Evolutionary conservation across 2,888 invertebrate genomes (phyloP).

Genomic region (Aspidiotus destructor): DNA sequence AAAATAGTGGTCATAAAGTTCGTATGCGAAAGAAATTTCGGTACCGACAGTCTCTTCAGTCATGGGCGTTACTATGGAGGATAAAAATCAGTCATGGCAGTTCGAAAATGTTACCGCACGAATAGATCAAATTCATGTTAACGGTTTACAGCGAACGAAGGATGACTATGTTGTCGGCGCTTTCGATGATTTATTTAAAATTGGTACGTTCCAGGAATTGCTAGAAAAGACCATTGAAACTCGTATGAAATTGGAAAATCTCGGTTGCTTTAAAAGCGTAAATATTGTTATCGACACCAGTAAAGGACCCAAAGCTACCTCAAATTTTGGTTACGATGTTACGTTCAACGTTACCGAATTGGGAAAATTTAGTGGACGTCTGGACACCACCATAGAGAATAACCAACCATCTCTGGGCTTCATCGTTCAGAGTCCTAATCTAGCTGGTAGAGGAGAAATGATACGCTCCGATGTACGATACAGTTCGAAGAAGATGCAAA

Average conservation of each 20-base stretch:
- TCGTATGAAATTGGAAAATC: constrained; percentile 61
- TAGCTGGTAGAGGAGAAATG: constrained; percentile 77
- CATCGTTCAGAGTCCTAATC: constrained; percentile 68
- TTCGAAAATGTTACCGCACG: constrained; percentile 39
- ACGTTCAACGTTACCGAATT: constrained; percentile 79
- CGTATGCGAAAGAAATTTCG: too few species aligned
- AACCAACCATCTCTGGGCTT: constrained; percentile 79
- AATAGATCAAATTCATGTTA: constrained; percentile 75
- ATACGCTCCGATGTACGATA: constrained; percentile 73
- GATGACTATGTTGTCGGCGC: constrained; percentile 75
- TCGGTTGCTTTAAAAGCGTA: constrained; percentile 83
- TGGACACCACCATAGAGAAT: constrained; percentile 79
- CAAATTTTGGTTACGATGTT: constrained; percentile 54
- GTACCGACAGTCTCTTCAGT: too few species aligned
- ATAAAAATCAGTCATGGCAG: neutral
- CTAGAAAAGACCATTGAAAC: constrained; percentile 51
- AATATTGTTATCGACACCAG: constrained; percentile 81
- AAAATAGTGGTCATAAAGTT: too few species aligned
- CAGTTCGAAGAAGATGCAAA: constrained; percentile 65
- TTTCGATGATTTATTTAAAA: constrained; percentile 71
- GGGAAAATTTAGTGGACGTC: constrained; percentile 69
- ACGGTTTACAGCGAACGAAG: constrained; percentile 75
- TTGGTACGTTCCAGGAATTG: constrained; percentile 77
- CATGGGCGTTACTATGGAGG: neutral
- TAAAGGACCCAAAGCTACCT: constrained; percentile 62